Evolutionary conservation across 2,113 vertebrate species (phyloP).

Genomic region (Caracal caracal): DNA sequence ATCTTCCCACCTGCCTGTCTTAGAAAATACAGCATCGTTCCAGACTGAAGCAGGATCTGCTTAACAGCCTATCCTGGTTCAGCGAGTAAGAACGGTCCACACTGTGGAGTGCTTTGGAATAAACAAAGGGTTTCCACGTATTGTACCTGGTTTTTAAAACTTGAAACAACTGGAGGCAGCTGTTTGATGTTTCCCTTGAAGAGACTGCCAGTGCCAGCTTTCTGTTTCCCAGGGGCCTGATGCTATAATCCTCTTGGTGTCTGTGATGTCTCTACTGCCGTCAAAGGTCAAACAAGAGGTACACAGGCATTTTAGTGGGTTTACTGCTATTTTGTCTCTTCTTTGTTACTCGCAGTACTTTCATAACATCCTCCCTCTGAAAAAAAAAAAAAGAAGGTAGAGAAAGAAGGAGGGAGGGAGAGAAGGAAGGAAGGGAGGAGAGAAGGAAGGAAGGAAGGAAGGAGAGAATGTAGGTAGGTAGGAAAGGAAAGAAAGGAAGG

Average conservation of each 20-base stretch:
- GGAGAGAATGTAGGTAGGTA: background rate
- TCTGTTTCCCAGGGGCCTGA: background rate
- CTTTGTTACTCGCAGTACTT: background rate
- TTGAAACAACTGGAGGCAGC: background rate
- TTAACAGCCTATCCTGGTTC: too few relatives aligned
- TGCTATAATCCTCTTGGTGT: background rate
- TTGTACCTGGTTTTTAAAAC: background rate
- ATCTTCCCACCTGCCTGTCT: background rate
- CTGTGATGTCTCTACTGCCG: background rate
- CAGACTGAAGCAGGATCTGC: background rate
- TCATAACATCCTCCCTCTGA: background rate
- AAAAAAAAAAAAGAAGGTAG: rapidly evolving
- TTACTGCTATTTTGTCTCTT: background rate
- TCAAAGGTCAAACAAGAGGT: background rate
- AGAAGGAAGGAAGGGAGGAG: too few relatives aligned
- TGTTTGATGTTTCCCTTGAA: background rate
- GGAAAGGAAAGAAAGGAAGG: too few relatives aligned
- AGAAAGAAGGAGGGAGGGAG: rapidly evolving
- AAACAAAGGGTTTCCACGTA: background rate
- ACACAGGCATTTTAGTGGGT: background rate
- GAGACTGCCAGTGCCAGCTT: background rate
- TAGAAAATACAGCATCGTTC: background rate
- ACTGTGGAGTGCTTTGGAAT: background rate
- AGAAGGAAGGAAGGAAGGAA: background rate
- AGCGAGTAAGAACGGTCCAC: rapidly evolving